These are phyloP conservation scores for Xenentodon cancila DNA, from an alignment of 2,797 vertebrate genomes.

Conservation along the genomic window DNA sequence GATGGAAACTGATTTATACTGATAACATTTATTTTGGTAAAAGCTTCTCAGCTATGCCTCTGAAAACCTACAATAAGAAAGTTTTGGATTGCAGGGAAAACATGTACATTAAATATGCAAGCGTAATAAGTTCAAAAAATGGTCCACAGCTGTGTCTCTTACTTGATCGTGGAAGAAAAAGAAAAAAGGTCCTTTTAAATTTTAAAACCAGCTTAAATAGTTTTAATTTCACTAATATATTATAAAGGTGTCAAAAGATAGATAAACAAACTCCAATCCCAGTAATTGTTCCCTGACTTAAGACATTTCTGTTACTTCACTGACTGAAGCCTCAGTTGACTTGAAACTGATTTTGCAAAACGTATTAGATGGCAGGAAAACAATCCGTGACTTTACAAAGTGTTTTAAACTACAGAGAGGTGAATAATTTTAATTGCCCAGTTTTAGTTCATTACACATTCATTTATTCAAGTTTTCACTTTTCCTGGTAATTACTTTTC, in stretches of 20 bases:
- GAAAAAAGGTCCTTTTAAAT: not conserved
- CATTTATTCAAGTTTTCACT: conserved; percentile 66
- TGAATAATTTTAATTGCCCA: conserved; percentile 65
- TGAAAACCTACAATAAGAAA: too few relatives aligned
- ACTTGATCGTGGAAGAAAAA: too few relatives aligned
- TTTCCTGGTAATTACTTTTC: conserved; percentile 66
- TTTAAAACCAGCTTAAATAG: not conserved
- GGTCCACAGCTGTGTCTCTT: too few relatives aligned
- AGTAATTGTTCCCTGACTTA: not conserved
- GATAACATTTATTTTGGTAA: not conserved
- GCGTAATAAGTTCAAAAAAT: too few relatives aligned
- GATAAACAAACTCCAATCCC: not conserved
- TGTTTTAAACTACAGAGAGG: conserved; percentile 45
- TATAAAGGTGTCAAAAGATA: not conserved
- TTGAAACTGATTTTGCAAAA: too few relatives aligned
- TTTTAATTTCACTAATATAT: not conserved
- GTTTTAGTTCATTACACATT: conserved; percentile 68
- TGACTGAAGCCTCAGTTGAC: too few relatives aligned
- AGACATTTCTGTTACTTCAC: not conserved
- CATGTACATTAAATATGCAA: too few relatives aligned
- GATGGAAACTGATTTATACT: not conserved
- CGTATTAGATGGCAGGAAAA: conserved; percentile 36
- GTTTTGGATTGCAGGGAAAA: not conserved
- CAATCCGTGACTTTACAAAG: conserved; percentile 31
- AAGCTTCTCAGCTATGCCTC: not conserved